A percentile compares a stretch with the other conserved stretches of the same genome.
These are phyloP conservation scores for Drosophila dunni DNA, from an alignment of 1,140 invertebrate genomes.

Conservation along the genomic window DNA sequence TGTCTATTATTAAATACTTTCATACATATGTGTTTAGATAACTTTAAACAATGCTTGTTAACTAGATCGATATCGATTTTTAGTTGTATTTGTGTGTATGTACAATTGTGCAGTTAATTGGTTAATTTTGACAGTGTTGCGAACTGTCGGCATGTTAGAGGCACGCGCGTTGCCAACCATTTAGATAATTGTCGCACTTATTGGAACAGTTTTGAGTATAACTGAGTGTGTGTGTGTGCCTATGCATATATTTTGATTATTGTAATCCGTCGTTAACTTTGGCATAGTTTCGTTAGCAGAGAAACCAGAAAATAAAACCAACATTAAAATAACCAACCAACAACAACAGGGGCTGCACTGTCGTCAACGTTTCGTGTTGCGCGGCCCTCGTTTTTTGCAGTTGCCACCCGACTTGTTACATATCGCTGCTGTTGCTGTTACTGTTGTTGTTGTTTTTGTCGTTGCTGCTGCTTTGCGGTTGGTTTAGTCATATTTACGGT, in stretches of 20 bases:
- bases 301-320: slow-evolving; percentile 70
- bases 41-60: slow-evolving; percentile 5
- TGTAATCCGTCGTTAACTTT: slow-evolving; percentile 77
- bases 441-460: slow-evolving; percentile 43
- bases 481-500: slow-evolving; percentile 75
- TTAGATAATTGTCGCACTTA: slow-evolving; percentile 38
- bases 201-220: slow-evolving; percentile 12
- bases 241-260: slow-evolving; percentile 61
- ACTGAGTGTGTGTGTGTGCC: slow-evolving; percentile 2
- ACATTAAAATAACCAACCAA: slow-evolving; percentile 71
- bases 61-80: slow-evolving; percentile 25
- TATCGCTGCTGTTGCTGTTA: slow-evolving; percentile 57
- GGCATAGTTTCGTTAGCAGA: slow-evolving; percentile 70
- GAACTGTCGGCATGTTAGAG: slow-evolving; percentile 29
- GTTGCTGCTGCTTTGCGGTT: slow-evolving; percentile 64
- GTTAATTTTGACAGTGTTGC: slow-evolving; percentile 56
- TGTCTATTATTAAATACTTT: slow-evolving; percentile 3
- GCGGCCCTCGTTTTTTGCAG: slow-evolving; percentile 48
- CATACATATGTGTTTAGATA: background rate
- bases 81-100: background rate
- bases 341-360: slow-evolving; percentile 39
- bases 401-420: slow-evolving; percentile 79
- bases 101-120: slow-evolving; percentile 19
- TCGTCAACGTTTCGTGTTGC: slow-evolving; percentile 47
- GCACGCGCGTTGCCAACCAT: slow-evolving; percentile 52